These are phyloP conservation scores for Amphipyra tragopoginis DNA, from an alignment of 2,888 invertebrate genomes.

Conservation along the genomic window DNA sequence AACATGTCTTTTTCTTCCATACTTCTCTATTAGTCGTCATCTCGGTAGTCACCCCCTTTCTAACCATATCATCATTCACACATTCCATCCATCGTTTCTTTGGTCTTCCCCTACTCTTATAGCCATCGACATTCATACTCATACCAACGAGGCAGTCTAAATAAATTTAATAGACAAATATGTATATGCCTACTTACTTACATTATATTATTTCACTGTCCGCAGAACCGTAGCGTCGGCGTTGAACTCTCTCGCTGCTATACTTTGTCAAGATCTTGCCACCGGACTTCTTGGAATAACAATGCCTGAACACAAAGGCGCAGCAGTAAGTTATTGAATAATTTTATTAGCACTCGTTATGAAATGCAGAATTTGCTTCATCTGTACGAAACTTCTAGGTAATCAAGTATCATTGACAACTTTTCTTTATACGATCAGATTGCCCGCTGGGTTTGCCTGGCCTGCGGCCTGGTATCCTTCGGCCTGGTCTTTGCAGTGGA, in stretches of 20 bases:
- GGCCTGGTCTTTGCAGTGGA: conserved; percentile 96
- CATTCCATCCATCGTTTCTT: no score
- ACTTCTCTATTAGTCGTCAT: no score
- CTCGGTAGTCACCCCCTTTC: no score
- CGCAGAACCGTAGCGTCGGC: conserved; percentile 98
- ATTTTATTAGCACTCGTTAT: background rate
- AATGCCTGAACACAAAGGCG: conserved; percentile 93
- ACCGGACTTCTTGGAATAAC: conserved; percentile 92
- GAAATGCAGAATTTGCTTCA: no score
- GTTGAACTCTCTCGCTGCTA: conserved; percentile 97
- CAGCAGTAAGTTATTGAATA: conserved; percentile 88
- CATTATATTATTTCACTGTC: conserved; percentile 1
- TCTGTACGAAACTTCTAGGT: no score
- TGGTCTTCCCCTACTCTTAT: no score
- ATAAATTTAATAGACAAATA: no score
- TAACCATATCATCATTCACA: no score
- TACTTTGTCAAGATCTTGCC: conserved; percentile 96
- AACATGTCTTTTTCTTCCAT: no score
- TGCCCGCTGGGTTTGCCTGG: conserved; percentile 91
- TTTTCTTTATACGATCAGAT: conserved; percentile 69
- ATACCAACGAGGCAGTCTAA: no score
- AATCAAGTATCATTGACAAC: background rate
- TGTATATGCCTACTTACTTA: no score
- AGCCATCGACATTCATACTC: no score
- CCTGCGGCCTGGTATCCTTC: conserved; percentile 94